These are phyloP conservation scores for Trachops cirrhosus DNA, from an alignment of 2,797 vertebrate genomes.

Conservation along the genomic window DNA sequence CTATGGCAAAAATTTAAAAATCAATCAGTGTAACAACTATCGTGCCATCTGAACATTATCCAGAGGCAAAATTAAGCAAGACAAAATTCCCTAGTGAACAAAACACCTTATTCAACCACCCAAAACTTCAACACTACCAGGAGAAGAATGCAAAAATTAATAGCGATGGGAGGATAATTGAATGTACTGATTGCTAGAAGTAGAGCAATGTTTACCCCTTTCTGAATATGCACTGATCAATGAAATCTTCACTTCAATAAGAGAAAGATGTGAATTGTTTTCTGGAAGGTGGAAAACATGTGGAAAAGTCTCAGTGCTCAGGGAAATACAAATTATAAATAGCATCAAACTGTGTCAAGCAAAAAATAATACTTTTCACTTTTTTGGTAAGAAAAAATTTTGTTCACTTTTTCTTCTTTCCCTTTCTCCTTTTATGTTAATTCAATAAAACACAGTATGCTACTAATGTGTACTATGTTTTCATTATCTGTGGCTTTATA, in stretches of 20 bases:
- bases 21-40: conserved; percentile 33
- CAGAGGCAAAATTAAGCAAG: conserved; percentile 13
- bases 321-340: not conserved
- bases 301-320: not conserved
- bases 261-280: not conserved
- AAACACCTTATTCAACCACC: not conserved
- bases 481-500: not conserved
- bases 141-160: not conserved
- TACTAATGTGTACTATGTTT: not conserved
- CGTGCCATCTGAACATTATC: not conserved
- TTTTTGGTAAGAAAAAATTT: not conserved
- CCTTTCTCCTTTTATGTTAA: not conserved
- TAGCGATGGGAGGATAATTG: not conserved
- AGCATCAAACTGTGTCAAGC: not conserved
- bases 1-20: conserved; percentile 13
- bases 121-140: not conserved
- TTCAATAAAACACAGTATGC: not conserved
- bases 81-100: not conserved
- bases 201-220: not conserved
- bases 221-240: not conserved
- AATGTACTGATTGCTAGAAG: not conserved
- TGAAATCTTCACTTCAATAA: not conserved
- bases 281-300: not conserved
- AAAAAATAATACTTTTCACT: not conserved
- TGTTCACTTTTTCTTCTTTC: not conserved